Percentiles rank a stretch among this genome's conserved stretches.
Evolutionary conservation across 2,888 invertebrate genomes (phyloP).

Genomic region (Baccha elongata): DNA sequence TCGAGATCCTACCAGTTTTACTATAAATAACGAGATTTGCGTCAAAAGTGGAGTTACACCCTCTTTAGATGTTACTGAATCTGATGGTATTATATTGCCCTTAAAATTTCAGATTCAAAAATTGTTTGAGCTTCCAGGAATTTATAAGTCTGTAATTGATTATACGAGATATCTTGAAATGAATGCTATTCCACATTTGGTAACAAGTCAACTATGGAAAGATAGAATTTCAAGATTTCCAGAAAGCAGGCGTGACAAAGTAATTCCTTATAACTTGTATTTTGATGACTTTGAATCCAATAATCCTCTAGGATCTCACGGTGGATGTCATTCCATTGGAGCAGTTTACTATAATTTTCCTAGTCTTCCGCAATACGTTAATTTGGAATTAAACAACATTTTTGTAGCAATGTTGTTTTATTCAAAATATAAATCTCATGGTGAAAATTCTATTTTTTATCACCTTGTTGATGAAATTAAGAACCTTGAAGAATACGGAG

Average conservation of each 20-base stretch:
- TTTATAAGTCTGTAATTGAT: neutral
- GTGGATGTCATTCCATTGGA: constrained; percentile 18
- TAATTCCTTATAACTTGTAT: constrained; percentile 19
- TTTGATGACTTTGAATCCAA: constrained; percentile 28
- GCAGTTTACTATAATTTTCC: constrained; percentile 24
- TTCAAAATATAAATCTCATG: constrained; percentile 21
- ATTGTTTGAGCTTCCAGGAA: neutral
- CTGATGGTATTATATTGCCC: constrained; percentile 3
- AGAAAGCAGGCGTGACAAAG: neutral
- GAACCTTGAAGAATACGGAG: neutral
- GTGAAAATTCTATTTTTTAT: constrained; percentile 8
- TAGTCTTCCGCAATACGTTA: constrained; percentile 15
- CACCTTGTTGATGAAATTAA: constrained; percentile 20
- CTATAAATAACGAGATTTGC: constrained; percentile 9
- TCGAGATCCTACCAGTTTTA: neutral
- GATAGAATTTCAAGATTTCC: constrained; percentile 19
- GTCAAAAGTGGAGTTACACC: neutral
- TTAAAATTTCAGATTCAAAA: constrained; percentile 1
- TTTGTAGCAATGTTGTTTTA: constrained; percentile 38
- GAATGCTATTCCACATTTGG: constrained; percentile 13
- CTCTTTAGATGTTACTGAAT: neutral
- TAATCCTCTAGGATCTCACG: constrained; percentile 30
- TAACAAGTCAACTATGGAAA: constrained; percentile 19
- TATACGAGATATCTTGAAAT: neutral
- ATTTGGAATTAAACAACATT: constrained; percentile 23